These are phyloP conservation scores for Sitta carolinensis DNA, from an alignment of 2,797 vertebrate genomes.

Conservation along the genomic window DNA sequence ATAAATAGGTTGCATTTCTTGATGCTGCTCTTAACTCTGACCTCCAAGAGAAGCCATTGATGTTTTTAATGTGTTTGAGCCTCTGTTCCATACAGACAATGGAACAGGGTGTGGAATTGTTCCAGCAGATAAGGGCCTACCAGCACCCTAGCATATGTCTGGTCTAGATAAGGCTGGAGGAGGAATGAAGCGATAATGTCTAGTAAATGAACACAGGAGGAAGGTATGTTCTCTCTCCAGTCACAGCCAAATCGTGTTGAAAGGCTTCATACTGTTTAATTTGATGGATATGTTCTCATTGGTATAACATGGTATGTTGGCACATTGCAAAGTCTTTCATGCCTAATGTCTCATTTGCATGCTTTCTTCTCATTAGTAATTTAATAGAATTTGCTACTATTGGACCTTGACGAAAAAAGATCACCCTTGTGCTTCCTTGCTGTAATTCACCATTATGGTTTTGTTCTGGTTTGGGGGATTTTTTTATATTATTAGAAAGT, in stretches of 20 bases:
- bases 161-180: slow-evolving; percentile 18
- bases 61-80: neutral
- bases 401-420: neutral
- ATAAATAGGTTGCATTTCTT: neutral
- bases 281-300: neutral
- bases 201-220: neutral
- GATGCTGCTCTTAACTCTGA: neutral
- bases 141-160: neutral
- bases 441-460: neutral
- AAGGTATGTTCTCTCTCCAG: neutral
- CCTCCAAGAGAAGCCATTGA: neutral
- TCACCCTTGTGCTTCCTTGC: neutral
- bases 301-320: neutral
- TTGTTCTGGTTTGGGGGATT: neutral
- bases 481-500: neutral
- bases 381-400: neutral
- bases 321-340: neutral
- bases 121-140: neutral
- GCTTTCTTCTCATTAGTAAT: neutral
- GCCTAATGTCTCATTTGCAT: neutral
- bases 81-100: neutral
- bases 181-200: neutral
- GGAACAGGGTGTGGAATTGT: neutral
- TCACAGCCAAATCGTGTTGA: neutral
- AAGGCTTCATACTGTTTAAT: neutral